Percentiles rank a stretch among this genome's conserved stretches.
These are phyloP conservation scores for Vollenhovia emeryi DNA, from an alignment of 1,140 invertebrate genomes.

Conservation along the genomic window DNA sequence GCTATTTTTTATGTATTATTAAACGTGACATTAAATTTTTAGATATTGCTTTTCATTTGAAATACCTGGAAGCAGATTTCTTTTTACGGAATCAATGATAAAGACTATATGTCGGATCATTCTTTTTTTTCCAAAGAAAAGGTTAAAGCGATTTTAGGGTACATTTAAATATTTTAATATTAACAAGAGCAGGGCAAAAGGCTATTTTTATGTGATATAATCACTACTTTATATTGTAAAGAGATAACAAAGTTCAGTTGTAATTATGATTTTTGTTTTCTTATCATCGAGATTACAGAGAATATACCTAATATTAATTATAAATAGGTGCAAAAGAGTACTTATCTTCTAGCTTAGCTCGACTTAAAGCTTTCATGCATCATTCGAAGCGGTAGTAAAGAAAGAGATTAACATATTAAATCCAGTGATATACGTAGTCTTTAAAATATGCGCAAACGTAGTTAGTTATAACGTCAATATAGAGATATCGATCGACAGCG, in stretches of 20 bases:
- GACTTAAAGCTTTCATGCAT: neutral
- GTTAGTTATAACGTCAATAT: neutral
- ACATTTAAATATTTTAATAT: neutral
- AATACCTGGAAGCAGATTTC: neutral
- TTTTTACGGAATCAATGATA: neutral
- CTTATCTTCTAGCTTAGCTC: neutral
- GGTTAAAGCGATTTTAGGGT: neutral
- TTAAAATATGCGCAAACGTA: neutral
- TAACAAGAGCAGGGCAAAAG: neutral
- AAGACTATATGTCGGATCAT: neutral
- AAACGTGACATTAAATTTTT: too few relatives aligned
- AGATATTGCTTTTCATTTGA: neutral
- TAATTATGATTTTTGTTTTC: neutral
- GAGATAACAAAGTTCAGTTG: neutral
- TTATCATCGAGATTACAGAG: neutral
- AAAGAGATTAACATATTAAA: constrained; percentile 14
- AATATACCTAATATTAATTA: neutral
- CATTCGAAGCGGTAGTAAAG: neutral
- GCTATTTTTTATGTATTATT: too few relatives aligned
- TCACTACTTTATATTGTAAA: neutral
- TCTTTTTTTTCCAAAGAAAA: too few relatives aligned
- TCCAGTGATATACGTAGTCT: neutral
- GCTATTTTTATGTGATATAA: neutral
- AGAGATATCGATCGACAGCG: constrained; percentile 19
- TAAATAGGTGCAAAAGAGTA: neutral